phyloP scores from a whole-genome alignment of 64 coral and sea anemone genomes.

The Montipora capricornis region DNA sequence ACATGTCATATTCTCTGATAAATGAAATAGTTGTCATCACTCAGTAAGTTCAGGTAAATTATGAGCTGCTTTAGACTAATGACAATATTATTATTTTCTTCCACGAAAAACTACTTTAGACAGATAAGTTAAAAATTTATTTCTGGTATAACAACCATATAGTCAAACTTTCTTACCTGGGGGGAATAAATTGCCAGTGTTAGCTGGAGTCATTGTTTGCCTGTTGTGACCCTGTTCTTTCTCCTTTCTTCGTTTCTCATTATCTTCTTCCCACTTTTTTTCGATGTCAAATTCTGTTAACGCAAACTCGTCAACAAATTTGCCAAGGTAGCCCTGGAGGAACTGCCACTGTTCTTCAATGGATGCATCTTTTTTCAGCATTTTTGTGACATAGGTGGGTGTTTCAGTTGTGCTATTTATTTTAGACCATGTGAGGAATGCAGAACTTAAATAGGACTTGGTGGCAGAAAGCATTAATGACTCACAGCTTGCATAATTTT shows the following conservation, averaged over 20 bases:
- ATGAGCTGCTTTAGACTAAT: too few species aligned
- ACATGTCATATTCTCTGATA: too few species aligned
- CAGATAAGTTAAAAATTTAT: too few species aligned
- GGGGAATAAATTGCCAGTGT: constrained; percentile 46
- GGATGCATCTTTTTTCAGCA: constrained; percentile 48
- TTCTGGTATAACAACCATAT: too few species aligned
- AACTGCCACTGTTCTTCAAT: constrained; percentile 30
- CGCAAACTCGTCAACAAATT: constrained; percentile 68
- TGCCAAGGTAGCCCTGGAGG: constrained; percentile 20
- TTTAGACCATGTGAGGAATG: constrained; percentile 13
- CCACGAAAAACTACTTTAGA: too few species aligned
- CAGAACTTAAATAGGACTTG: neutral
- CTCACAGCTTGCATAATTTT: constrained; percentile 28
- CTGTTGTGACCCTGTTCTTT: constrained; percentile 18
- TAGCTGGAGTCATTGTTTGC: constrained; percentile 28
- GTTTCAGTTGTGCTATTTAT: neutral
- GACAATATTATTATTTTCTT: too few species aligned
- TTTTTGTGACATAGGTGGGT: neutral
- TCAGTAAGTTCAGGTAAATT: too few species aligned
- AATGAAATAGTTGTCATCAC: too few species aligned
- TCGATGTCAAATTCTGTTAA: constrained; percentile 65
- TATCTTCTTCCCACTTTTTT: constrained; percentile 39
- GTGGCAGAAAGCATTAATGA: constrained; percentile 6
- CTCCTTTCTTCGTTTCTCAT: constrained; percentile 38
- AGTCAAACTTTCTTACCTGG: constrained; percentile 18